These are phyloP conservation scores for Aphelenchoides fujianensis DNA, from an alignment of 1,140 invertebrate species.

Conservation along the genomic window DNA sequence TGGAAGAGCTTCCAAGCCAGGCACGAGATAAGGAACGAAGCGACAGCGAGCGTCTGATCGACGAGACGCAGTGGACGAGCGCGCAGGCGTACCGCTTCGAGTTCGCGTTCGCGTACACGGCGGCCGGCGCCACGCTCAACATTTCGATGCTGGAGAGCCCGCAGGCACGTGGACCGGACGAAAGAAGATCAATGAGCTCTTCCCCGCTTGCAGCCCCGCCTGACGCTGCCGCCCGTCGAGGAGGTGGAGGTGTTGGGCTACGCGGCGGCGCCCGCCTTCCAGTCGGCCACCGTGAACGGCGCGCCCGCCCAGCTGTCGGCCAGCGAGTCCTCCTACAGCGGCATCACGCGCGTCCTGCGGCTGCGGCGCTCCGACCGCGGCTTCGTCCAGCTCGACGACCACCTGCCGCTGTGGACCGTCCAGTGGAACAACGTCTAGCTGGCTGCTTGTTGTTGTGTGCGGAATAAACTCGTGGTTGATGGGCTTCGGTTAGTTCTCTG, in stretches of 20 bases:
- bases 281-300: constrained; percentile 1
- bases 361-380: not conserved
- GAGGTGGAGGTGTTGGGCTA: not conserved
- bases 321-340: not conserved
- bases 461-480: too few relatives aligned
- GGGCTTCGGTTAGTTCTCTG: too few relatives aligned
- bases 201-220: not conserved
- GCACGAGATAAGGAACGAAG: too few relatives aligned
- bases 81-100: not conserved
- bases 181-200: too few relatives aligned
- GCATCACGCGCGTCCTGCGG: not conserved
- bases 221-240: constrained; percentile 5
- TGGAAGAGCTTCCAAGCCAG: too few relatives aligned
- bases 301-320: not conserved
- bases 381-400: constrained; percentile 1
- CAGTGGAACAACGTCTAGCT: too few relatives aligned
- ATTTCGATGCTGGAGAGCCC: not conserved
- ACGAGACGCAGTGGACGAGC: not conserved
- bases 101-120: not conserved
- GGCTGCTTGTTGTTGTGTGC: too few relatives aligned
- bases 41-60: not conserved
- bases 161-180: too few relatives aligned
- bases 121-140: not conserved
- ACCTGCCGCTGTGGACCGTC: constrained; percentile 3
- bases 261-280: not conserved